A percentile compares a stretch with the other conserved stretches of the same genome.
Evolutionary conservation across 2,888 invertebrate genomes (phyloP).

Genomic region (Allacma fusca): DNA sequence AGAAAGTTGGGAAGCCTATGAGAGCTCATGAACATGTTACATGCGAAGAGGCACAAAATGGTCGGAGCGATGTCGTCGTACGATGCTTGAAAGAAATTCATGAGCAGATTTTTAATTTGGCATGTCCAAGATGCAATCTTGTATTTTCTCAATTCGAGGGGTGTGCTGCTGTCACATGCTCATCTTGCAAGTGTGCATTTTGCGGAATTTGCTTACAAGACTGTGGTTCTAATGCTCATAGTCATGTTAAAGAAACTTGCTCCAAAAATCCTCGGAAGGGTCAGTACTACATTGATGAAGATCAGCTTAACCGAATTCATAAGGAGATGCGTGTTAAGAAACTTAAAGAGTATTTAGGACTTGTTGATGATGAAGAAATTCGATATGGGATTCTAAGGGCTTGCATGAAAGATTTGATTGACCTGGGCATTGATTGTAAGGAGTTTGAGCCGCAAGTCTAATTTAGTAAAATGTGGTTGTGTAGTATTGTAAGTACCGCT

Average conservation of each 20-base stretch:
- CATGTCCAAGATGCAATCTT: constrained; percentile 7
- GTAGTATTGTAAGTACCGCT: no score
- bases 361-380: background rate
- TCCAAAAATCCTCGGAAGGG: background rate
- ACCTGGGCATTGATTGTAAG: background rate
- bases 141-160: constrained; percentile 9
- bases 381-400: background rate
- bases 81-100: background rate
- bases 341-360: background rate
- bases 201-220: constrained; percentile 34
- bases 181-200: constrained; percentile 9
- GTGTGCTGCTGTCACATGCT: constrained; percentile 20
- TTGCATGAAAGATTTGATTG: background rate
- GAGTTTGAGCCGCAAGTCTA: no score
- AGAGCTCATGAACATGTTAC: background rate
- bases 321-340: background rate
- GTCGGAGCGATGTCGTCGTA: background rate
- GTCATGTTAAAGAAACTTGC: background rate
- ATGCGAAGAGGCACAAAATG: constrained; percentile 20
- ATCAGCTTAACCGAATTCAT: background rate
- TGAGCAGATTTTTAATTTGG: constrained; percentile 22
- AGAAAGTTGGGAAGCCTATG: background rate
- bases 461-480: no score
- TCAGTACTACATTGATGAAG: background rate
- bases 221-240: constrained; percentile 30